Evolutionary conservation across 2,888 invertebrate genomes (phyloP).

Genomic region (Amblyjoppa proteus): DNA sequence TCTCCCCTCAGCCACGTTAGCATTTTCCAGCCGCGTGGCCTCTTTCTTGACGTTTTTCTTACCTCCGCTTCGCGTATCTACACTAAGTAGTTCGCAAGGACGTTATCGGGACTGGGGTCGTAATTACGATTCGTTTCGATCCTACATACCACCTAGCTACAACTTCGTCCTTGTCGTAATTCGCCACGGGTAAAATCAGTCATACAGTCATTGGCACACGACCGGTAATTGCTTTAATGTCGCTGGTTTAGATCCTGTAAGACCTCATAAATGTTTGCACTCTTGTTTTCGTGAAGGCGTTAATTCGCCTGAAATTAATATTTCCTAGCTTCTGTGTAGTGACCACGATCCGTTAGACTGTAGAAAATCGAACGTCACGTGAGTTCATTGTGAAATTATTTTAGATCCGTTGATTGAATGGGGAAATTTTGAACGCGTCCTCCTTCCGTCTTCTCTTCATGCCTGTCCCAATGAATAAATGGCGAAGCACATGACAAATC

Average conservation of each 20-base stretch:
- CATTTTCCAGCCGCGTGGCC: not conserved
- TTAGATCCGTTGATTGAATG: no score
- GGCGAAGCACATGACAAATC: not conserved
- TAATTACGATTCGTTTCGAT: conserved; percentile 73
- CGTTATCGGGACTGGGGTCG: conserved; percentile 67
- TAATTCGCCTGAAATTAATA: not conserved
- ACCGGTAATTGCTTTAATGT: not conserved
- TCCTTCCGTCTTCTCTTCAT: no score
- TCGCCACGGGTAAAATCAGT: not conserved
- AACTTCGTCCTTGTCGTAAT: not conserved
- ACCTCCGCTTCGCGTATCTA: conserved; percentile 60
- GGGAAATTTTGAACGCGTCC: no score
- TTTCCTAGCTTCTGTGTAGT: no score
- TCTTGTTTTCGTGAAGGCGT: not conserved
- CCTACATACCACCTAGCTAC: conserved; percentile 7
- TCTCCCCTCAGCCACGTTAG: not conserved
- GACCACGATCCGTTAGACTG: not conserved
- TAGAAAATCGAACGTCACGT: not conserved
- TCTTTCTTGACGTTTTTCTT: not conserved
- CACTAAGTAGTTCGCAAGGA: conserved; percentile 69
- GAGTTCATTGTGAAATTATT: not conserved
- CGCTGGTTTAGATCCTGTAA: not conserved
- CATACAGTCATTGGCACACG: not conserved
- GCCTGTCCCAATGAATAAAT: not conserved
- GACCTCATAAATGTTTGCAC: not conserved